Conservation (phyloP, 2,113 vertebrate genomes). For the Pycnonotus jocosus region DNA sequence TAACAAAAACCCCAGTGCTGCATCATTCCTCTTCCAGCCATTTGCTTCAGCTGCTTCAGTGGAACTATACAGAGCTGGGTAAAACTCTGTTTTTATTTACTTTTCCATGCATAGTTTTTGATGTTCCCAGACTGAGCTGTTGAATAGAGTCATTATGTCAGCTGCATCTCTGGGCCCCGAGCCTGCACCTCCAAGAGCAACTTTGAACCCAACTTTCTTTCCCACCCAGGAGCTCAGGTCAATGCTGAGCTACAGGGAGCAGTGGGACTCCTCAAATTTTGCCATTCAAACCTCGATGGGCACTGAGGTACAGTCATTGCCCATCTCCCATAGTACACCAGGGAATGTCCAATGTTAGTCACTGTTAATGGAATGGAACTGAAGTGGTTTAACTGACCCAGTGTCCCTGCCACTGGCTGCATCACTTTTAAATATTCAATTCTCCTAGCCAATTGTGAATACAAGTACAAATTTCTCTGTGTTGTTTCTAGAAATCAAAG, state of each 20-base stretch:
- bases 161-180: neutral
- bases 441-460: neutral
- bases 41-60: neutral
- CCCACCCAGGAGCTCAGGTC: neutral
- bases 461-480: neutral
- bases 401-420: neutral
- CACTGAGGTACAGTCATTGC: neutral
- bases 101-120: neutral
- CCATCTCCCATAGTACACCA: accelerated
- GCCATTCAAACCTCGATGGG: neutral
- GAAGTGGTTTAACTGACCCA: neutral
- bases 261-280: neutral
- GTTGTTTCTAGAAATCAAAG: neutral
- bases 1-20: neutral
- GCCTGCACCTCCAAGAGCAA: neutral
- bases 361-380: neutral
- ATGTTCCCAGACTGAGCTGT: neutral
- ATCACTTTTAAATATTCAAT: neutral
- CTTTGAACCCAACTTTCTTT: neutral
- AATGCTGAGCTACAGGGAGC: neutral
- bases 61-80: neutral
- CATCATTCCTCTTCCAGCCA: neutral
- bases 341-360: too few species aligned
- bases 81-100: neutral
- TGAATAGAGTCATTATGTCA: neutral